Evolutionary conservation across 2,113 vertebrate species (phyloP), one percentile per base, ranked within the genome.

Genomic region (Thalassarche chlororhynchos): DNA sequence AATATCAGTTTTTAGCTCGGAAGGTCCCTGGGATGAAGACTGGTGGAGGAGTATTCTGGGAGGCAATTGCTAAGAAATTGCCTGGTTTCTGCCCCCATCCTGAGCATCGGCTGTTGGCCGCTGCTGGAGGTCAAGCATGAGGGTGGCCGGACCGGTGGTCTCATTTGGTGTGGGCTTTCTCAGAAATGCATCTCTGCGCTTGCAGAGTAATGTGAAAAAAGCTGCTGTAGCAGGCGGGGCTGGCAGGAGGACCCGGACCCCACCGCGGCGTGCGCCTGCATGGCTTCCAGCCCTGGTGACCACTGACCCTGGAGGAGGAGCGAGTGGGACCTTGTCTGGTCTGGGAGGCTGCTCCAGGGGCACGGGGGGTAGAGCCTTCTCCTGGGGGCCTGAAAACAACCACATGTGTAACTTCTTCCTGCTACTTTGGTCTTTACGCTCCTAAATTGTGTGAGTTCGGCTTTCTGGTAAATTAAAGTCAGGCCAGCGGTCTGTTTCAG

Each of bases 391-490:
- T 60, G 38, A 57, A 57, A 60, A 24, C 52, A 91, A 14, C 34
- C 79, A 44, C 11, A 49, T 89, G 4, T 34, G 51, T n/a, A 44
- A 34, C 58, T 76, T 58, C 57, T 78, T 84, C 54, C 81, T 47
- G 23, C 74, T 47, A 14, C 74, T 84, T 87, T 38, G 61, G n/a
- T 71, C 78, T 82, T 54, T 60, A 10, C 0, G 12, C 70, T 90
- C 61, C 52, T 29, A 29, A 70, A 34, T 8, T 78, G 77, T 42
- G 77, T 7, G 23, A 54, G 87, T 75, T 83, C 2, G 10, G 52
- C 74, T 87, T 76, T 61, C 62, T 64, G 55, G 77, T 47, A 91
- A 94, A 96, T 89, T 69, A 24, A 89, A 96, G 44, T 55, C 95
- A 95, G 82, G 69, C 42, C 69, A 68, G 9, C 0, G 0, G 57